phyloP scores from a whole-genome alignment of 2,113 vertebrate species.

The Capreolus pygargus region DNA sequence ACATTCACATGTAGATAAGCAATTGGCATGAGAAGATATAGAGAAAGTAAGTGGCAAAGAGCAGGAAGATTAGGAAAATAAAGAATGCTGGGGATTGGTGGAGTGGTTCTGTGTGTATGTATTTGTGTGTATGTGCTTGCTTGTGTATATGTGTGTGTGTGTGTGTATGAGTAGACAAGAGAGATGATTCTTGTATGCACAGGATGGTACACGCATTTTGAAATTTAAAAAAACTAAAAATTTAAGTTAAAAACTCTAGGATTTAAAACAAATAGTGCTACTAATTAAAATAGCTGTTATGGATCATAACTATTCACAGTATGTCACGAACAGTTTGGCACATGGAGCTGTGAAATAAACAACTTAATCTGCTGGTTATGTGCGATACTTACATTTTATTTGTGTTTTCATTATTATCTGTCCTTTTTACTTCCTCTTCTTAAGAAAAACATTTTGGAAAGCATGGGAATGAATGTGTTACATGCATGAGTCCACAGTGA shows the following conservation, averaged over 20 bases:
- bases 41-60: background rate
- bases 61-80: background rate
- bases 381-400: background rate
- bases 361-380: background rate
- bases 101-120: background rate
- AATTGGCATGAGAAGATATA: background rate
- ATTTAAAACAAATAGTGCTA: background rate
- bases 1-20: background rate
- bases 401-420: background rate
- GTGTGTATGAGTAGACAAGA: background rate
- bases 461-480: background rate
- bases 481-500: background rate
- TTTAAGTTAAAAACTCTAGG: background rate
- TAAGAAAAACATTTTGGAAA: background rate
- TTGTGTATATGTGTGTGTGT: background rate
- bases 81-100: background rate
- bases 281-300: background rate
- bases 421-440: background rate
- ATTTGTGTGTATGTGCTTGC: too few relatives aligned
- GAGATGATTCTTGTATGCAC: accelerated
- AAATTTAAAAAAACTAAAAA: background rate
- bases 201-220: background rate
- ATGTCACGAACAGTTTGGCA: background rate
- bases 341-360: background rate
- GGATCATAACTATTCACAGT: background rate